These are phyloP conservation scores for Meganola albula DNA, from an alignment of 2,888 invertebrate species.

Conservation along the genomic window DNA sequence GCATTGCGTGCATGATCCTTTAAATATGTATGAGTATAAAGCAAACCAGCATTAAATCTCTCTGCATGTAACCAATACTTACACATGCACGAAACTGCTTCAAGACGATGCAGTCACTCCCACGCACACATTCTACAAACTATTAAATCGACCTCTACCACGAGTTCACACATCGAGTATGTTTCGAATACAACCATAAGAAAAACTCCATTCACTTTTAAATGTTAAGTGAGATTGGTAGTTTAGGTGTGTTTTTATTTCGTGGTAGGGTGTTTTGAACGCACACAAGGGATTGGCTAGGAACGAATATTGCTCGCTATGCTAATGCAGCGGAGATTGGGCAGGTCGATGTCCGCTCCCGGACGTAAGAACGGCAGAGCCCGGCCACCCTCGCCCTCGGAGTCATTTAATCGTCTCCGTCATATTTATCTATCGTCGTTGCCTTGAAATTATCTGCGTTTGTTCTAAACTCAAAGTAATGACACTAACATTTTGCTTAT, in stretches of 20 bases:
- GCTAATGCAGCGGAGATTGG: constrained; percentile 78
- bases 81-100: constrained; percentile 38
- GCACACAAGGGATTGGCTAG: constrained; percentile 52
- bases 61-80: constrained; percentile 39
- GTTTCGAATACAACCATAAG: no score
- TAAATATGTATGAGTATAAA: no score
- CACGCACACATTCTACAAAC: constrained; percentile 28
- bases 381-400: constrained; percentile 63
- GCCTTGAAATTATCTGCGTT: constrained; percentile 16
- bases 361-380: constrained; percentile 72
- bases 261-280: constrained; percentile 27
- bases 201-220: no score
- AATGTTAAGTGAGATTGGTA: constrained; percentile 1
- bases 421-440: constrained; percentile 18
- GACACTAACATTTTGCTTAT: constrained; percentile 10
- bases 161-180: no score
- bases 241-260: constrained; percentile 10
- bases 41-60: constrained; percentile 45
- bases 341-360: constrained; percentile 77
- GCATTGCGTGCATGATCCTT: no score
- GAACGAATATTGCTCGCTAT: constrained; percentile 75
- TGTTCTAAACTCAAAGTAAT: no score
- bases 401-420: constrained; percentile 31
- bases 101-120: constrained; percentile 37
- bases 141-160: constrained; percentile 27